A percentile compares a stretch with the other conserved stretches of the same genome.
Evolutionary conservation across 2,888 invertebrate genomes (phyloP).

Genomic region (Phrixothrix hirtus): DNA sequence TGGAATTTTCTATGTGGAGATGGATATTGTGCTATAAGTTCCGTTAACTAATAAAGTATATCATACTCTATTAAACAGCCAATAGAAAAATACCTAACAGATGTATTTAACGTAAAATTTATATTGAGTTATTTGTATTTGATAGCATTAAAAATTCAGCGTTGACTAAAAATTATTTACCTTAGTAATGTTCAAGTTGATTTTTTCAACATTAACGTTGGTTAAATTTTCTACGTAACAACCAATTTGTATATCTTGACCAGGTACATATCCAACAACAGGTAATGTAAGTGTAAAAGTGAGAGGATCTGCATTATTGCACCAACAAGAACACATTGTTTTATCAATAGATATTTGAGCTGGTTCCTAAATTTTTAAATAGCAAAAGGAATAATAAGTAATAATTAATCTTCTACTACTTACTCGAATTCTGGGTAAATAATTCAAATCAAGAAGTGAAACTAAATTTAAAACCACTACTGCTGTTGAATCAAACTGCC

Average conservation of each 20-base stretch:
- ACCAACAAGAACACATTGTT: slow-evolving; percentile 10
- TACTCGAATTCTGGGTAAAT: slow-evolving; percentile 15
- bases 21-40: background rate
- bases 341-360: slow-evolving; percentile 2
- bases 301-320: background rate
- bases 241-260: slow-evolving; percentile 71
- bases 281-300: slow-evolving; percentile 3
- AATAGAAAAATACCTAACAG: background rate
- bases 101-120: too few relatives aligned
- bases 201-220: slow-evolving; percentile 1
- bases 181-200: slow-evolving; percentile 3
- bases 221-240: slow-evolving; percentile 76
- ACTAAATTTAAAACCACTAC: slow-evolving; percentile 38
- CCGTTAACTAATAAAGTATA: slow-evolving; percentile 1
- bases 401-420: too few relatives aligned
- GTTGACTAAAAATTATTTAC: too few relatives aligned
- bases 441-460: slow-evolving; percentile 41
- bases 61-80: too few relatives aligned
- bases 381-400: too few relatives aligned
- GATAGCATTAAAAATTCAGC: too few relatives aligned
- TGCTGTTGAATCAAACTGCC: slow-evolving; percentile 43
- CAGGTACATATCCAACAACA: slow-evolving; percentile 70
- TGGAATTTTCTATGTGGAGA: background rate
- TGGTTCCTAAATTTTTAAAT: background rate
- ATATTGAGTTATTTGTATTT: too few relatives aligned